Evolutionary conservation across 2,888 invertebrate species (phyloP), one percentile per base, ranked within the genome.

Genomic region (Choristoneura rosaceana): DNA sequence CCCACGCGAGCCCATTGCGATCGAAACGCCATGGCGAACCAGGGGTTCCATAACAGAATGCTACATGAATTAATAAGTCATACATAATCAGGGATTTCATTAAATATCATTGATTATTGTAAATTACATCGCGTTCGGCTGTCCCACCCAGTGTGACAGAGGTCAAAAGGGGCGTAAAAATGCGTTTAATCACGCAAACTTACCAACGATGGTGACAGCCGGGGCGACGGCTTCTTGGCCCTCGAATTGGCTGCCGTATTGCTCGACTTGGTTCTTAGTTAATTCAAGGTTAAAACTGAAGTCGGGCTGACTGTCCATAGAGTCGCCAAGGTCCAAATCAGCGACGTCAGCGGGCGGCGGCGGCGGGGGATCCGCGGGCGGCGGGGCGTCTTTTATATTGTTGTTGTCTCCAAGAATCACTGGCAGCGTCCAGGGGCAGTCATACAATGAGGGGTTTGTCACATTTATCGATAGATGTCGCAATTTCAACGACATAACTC

Each of bases 221-320:
- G 91, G 88, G 0, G 87, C 80, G 7, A 83, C 77, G 34, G 78
- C 77, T 41, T 76, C 66, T 47, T 70, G 62, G 10, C 73, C 74
- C 34, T 76, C 80, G 84, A 97, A 97, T 88, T 97, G 97, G 67
- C 95, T 94, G 66, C 96, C 97, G 82, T 97, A 97, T 77, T 96
- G 96, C 77, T 96, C 94, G 68, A 96, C 96, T 85, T 97, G 97
- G 84, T 95, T 95, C 84, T 95, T 95, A 79, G 95, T 95, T 77
- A 97, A 94, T 87, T 96, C 96, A 92, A 97, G 95, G 78, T 96
- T 96, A 89, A 97, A 97, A 79, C 95, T 94, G 81, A 92, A 90
- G 90, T 93, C 93, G 0, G 88, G 88, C 77, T 90, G 90, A 82
- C 87, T 87, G 80, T 92, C 92, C 86, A 88, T 85, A 71, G 85